Evolutionary conservation across 1,140 invertebrate species (phyloP), one percentile per base, ranked within the genome.

Genomic region (Brachionus paranguensis): DNA sequence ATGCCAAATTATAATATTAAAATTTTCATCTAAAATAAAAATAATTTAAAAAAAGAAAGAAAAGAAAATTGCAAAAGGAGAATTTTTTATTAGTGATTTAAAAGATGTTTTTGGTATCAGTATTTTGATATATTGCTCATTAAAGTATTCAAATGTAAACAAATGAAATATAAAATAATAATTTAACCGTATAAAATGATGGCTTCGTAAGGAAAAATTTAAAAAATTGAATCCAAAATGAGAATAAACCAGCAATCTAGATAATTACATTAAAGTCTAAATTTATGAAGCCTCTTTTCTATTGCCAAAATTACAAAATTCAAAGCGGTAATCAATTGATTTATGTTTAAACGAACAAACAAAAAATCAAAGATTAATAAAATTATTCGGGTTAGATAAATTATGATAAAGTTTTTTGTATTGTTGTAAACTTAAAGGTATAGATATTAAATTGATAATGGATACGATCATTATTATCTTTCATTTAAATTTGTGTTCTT

Each of bases 81-180:
- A 60, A 20, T 60, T 20, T 60, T 55, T 17, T 55, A 17, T 17
- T 55, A 5, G 17, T 53, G 17, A 20, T 60, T 27, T 60, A 8
- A 60, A 20, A 20, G n/a, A 20, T 20, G 53, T 20, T 27, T 8
- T 60, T 60, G 20, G 6, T 43, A 72, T 72, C 37, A 72, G 68
- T 17, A 72, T 72, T 72, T 68, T 72, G n/a, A 72, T 72, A 29
- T 29, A 68, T 33, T 68, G 14, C 3, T 41, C 12, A 43, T 72
- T 72, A 20, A 10, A 37, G 27, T 76, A 17, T 76, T 12, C 17
- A 20, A 47, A 20, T 50, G 27, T 47, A 76, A 76, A 50, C 72
- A 76, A 76, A 76, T 76, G 72, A 76, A 76, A 76, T 27, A 14
- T 76, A 50, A 76, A 76, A 76, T 76, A 76, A 76, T 76, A 76